Evolutionary conservation across 2,888 invertebrate species (phyloP).

Genomic region (Euzetes globulus): DNA sequence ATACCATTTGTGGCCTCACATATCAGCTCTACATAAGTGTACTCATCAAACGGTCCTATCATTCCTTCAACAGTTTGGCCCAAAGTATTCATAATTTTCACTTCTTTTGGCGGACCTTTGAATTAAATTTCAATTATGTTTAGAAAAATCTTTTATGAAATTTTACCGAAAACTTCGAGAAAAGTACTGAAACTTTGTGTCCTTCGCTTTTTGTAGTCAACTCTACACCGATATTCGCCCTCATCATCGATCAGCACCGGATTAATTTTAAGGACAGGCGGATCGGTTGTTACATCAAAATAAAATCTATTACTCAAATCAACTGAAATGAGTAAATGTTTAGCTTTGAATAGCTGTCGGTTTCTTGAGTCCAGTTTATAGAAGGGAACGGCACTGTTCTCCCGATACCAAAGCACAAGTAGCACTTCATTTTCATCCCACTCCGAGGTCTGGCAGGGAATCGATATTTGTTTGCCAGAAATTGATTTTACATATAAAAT

Average conservation of each 20-base stretch:
- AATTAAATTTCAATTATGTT: neutral
- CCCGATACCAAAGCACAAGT: slow-evolving; percentile 41
- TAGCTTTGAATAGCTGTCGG: slow-evolving; percentile 33
- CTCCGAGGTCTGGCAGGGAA: slow-evolving; percentile 41
- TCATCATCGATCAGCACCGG: slow-evolving; percentile 80
- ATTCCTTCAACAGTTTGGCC: slow-evolving; percentile 73
- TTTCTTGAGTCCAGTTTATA: slow-evolving; percentile 40
- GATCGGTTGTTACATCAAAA: slow-evolving; percentile 43
- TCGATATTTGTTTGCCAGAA: slow-evolving; percentile 39
- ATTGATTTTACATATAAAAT: slow-evolving; percentile 20
- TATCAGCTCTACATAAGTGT: slow-evolving; percentile 72
- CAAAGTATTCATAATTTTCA: slow-evolving; percentile 73
- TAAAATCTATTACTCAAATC: slow-evolving; percentile 41
- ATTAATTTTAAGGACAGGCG: slow-evolving; percentile 54
- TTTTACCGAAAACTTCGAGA: slow-evolving; percentile 73
- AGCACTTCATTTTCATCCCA: slow-evolving; percentile 39
- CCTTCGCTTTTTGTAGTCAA: slow-evolving; percentile 81
- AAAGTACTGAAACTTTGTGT: slow-evolving; percentile 81
- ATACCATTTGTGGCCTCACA: slow-evolving; percentile 80
- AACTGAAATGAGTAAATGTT: slow-evolving; percentile 35
- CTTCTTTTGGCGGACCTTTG: slow-evolving; percentile 75
- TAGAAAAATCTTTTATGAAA: no score
- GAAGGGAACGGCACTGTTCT: slow-evolving; percentile 38
- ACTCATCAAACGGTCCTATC: slow-evolving; percentile 75
- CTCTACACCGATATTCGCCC: slow-evolving; percentile 78